These are phyloP conservation scores for Labeo calbasu DNA, from an alignment of 2,797 vertebrate species.

Conservation along the genomic window DNA sequence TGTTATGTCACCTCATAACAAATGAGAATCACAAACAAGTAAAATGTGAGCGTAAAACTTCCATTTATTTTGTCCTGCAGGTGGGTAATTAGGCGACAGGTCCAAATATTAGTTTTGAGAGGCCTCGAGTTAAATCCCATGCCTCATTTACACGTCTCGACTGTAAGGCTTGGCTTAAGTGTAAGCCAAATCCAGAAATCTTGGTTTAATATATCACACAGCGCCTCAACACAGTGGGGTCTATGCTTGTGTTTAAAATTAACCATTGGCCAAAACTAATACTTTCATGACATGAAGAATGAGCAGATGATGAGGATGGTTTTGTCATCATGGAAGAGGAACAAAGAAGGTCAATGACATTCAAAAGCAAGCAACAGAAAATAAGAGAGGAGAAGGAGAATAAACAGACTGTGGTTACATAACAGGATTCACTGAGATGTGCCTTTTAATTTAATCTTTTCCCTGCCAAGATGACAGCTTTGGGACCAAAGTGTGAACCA, in stretches of 20 bases:
- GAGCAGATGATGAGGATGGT: slow-evolving; percentile 26
- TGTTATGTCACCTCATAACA: slow-evolving; percentile 25
- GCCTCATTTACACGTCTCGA: slow-evolving; percentile 26
- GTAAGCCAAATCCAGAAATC: slow-evolving; percentile 1
- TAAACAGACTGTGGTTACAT: slow-evolving; percentile 31
- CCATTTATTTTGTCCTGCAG: slow-evolving; percentile 31
- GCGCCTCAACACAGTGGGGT: background rate
- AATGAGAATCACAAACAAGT: slow-evolving; percentile 25
- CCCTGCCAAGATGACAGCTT: slow-evolving; percentile 3
- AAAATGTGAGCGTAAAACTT: slow-evolving; percentile 9
- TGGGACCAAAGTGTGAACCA: slow-evolving; percentile 18
- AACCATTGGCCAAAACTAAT: slow-evolving; percentile 33
- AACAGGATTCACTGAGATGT: slow-evolving; percentile 23
- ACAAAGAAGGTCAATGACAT: slow-evolving; percentile 32
- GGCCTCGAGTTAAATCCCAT: slow-evolving; percentile 9
- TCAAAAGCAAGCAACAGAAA: slow-evolving; percentile 15
- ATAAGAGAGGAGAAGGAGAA: slow-evolving; percentile 3
- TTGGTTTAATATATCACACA: slow-evolving; percentile 13
- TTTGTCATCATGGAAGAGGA: slow-evolving; percentile 26
- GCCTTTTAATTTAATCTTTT: slow-evolving; percentile 13
- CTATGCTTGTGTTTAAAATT: slow-evolving; percentile 12
- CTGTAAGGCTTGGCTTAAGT: slow-evolving; percentile 3
- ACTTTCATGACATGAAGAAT: slow-evolving; percentile 19
- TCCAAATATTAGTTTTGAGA: slow-evolving; percentile 52
- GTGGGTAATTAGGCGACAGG: slow-evolving; percentile 31